These are phyloP conservation scores for Mesembrinibis cayennensis DNA, from an alignment of 2,113 vertebrate genomes.

Conservation along the genomic window DNA sequence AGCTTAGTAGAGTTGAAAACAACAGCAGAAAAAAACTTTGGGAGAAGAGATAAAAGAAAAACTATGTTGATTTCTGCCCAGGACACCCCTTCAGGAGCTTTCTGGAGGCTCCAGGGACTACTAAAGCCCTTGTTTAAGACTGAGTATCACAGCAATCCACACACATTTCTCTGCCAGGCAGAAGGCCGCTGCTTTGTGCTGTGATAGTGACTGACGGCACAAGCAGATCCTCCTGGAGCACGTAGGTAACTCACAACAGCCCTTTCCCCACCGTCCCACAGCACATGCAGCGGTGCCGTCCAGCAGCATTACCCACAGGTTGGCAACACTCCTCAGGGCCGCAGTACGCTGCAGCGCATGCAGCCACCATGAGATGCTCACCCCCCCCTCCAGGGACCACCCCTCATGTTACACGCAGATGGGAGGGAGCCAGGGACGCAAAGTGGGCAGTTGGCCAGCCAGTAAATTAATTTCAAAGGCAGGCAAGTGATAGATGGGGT, in stretches of 20 bases:
- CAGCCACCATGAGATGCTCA: neutral
- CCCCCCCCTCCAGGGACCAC: neutral
- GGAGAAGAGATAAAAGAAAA: neutral
- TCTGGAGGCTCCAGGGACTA: neutral
- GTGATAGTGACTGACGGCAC: neutral
- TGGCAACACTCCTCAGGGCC: neutral
- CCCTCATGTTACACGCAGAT: neutral
- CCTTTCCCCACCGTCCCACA: neutral
- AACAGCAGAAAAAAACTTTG: neutral
- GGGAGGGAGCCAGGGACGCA: neutral
- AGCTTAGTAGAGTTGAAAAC: neutral
- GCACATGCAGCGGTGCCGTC: fast-evolving
- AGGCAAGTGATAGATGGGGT: neutral
- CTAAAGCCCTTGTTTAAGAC: neutral
- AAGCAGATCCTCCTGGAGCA: neutral
- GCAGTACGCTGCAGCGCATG: neutral
- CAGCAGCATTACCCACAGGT: neutral
- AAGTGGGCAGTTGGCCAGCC: neutral
- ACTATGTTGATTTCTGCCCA: neutral
- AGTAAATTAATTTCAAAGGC: conserved; percentile 30
- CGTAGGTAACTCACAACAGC: neutral
- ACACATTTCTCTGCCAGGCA: neutral
- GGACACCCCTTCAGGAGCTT: neutral
- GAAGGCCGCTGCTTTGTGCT: neutral
- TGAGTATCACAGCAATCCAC: neutral